Base-by-base conservation (phyloP, 2,888 invertebrate species). In the Andricus curvator region DNA sequence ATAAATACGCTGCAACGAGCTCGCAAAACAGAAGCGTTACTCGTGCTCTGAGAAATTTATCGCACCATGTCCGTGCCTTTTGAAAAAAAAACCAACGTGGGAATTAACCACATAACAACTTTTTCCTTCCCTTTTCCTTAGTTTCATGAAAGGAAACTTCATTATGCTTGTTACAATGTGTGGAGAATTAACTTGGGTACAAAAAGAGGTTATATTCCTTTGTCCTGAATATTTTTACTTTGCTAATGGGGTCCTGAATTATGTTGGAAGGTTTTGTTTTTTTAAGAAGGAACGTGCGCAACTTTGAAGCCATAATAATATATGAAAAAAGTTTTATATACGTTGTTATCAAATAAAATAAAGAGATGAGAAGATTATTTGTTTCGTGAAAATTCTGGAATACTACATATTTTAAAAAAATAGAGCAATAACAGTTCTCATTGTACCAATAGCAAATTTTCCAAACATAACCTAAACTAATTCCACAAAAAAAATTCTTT, bases 1-100 rank as follows among this genome's bases (percentile, higher is more conserved):
- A 22, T 44, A 67, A 67, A 41, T 41, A 67, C 67, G 41, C 67
- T 67, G 22, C 67, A 67, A 44, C 33, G 67, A 67, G 67, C 44
- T 67, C 44, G 67, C 20, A n/a, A 67, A 67, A 67, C 67, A 67
- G 67, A 67, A 67, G 67, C 67, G 13, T 67, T 67, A 25, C 67
- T 44, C 44, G 67, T 67, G 67, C 67, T 11, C 22, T 67, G 44
- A 44, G 44, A 67, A 67, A 67, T 67, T 67, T 67, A 67, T 67
- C 67, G 41, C 67, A 41, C 67, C 22, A 22, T 41, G 41, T 44
- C 13, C 22, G 13, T 44, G 20, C 4, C n/a, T 37, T 37, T 44
- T 44, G 9, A 67, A 67, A 67, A 67, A 67, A 67, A 67, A 44
- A 15, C n/a, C n/a, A 4, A 22, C 44, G 67, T 67, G 67, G 41